Conservation (phyloP, 2,797 vertebrate species). For the Neostethus bicornis region DNA sequence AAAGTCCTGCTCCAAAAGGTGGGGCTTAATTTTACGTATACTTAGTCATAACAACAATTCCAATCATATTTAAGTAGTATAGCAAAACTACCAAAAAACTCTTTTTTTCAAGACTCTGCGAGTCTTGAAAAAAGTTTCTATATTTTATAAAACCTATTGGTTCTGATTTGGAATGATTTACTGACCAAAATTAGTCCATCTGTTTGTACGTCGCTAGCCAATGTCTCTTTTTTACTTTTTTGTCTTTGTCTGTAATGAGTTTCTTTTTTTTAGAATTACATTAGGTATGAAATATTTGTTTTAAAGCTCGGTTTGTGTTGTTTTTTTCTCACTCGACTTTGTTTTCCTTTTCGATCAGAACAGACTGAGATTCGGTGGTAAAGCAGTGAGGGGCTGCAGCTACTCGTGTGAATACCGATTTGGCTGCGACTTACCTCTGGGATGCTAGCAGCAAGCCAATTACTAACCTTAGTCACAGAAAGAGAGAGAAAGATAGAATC, state of each 20-base stretch:
- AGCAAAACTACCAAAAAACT: too few species aligned
- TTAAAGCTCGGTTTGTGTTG: conserved; percentile 6
- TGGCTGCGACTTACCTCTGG: conserved; percentile 72
- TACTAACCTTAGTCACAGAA: conserved; percentile 62
- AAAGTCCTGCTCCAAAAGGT: too few species aligned
- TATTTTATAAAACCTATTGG: not conserved
- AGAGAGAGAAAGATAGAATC: conserved; percentile 55
- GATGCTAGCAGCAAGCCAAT: conserved; percentile 75
- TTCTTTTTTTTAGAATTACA: not conserved
- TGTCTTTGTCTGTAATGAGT: not conserved
- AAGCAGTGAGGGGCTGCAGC: conserved; percentile 58
- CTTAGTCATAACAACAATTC: too few species aligned
- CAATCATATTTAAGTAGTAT: too few species aligned
- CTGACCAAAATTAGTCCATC: not conserved
- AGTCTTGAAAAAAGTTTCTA: not conserved
- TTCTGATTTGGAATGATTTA: not conserved
- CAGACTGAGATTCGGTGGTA: conserved; percentile 14
- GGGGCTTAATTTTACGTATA: too few species aligned
- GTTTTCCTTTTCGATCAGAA: conserved; percentile 25
- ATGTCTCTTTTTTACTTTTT: not conserved
- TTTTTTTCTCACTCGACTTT: conserved; percentile 9
- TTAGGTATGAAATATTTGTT: not conserved
- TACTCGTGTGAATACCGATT: conserved; percentile 72
- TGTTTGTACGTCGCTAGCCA: not conserved
- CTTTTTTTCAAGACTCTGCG: too few species aligned